Evolutionary conservation across 1,140 invertebrate genomes (phyloP), one percentile per base, ranked within the genome.

Genomic region (Musca domestica): DNA sequence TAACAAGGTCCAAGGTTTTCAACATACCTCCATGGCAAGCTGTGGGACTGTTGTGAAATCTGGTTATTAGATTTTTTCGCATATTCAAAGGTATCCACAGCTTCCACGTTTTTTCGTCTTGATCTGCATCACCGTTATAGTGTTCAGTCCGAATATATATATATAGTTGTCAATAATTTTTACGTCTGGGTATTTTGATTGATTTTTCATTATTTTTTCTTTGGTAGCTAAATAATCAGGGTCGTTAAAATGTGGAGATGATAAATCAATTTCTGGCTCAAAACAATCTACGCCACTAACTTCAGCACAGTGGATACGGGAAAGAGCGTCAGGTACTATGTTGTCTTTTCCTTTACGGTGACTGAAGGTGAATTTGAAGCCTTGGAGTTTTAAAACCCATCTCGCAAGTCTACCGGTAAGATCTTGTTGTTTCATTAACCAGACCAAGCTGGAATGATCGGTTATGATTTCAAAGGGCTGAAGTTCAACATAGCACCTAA

Each of bases 1-100:
- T 7, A 6, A 56, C n/a, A 2, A 56, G 25, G 1, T 56, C 52
- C 3, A 56, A 15, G 12, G 23, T 56, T 56, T 56, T 56, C 10
- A 22, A 25, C 23, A 56, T 56, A 15, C 52, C 52, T 17, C 52
- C 52, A 23, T 56, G 52, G 5, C 19, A 19, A 20, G 51, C 12
- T 9, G 22, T 20, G 1, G 51, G 51, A n/a, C 25, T 25, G 12
- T 52, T n/a, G 22, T 70, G 69, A 4, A 47, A 25, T 19, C 34
- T 52, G 9, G 7, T 14, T 9, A 70, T 41, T 19, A 67, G 4
- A 12, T 58, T 51, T 1, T 14, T 14, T 7, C 46, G 17, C 12
- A 67, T 14, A n/a, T 70, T 51, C 7, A 41, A 14, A 15, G 69
- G 69, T 22, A 70, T 52, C 69, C 65, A 67, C 4, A 70, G 25